Percentiles rank a stretch among this genome's conserved stretches.
Evolutionary conservation across 1,140 invertebrate genomes (phyloP).

Genomic region (Hylaeus volcanicus): DNA sequence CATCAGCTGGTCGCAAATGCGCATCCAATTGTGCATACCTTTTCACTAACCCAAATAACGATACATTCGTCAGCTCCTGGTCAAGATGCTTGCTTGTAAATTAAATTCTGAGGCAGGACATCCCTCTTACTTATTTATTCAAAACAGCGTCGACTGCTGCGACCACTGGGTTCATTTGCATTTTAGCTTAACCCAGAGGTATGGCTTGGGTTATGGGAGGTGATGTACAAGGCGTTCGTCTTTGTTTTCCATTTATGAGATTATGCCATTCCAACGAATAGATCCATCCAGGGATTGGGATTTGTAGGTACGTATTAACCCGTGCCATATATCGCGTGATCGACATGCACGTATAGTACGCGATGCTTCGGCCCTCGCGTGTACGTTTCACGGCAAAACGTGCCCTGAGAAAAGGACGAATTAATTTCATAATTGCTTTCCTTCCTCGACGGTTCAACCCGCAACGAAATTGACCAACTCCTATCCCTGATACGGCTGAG

Average conservation of each 20-base stretch:
- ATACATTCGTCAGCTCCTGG: background rate
- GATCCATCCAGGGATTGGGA: background rate
- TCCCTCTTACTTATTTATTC: no score
- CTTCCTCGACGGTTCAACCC: background rate
- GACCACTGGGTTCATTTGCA: no score
- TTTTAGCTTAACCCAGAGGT: no score
- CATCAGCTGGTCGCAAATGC: constrained; percentile 1
- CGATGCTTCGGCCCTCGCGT: background rate
- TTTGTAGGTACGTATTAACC: background rate
- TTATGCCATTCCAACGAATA: no score
- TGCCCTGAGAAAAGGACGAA: constrained; percentile 16
- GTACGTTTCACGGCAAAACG: background rate
- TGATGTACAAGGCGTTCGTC: no score
- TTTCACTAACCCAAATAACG: background rate
- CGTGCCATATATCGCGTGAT: constrained; percentile 6
- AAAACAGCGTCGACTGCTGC: no score
- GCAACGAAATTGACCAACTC: background rate
- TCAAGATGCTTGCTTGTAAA: background rate
- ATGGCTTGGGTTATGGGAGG: no score
- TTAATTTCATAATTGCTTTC: constrained; percentile 42
- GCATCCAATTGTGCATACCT: background rate
- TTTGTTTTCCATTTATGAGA: no score
- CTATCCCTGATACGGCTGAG: background rate
- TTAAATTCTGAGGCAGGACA: no score
- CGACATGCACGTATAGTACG: background rate